A percentile compares a stretch with the other conserved stretches of the same genome.
Conservation (phyloP, 2,797 vertebrate genomes). For the Parauchenoglanis punctatus region DNA sequence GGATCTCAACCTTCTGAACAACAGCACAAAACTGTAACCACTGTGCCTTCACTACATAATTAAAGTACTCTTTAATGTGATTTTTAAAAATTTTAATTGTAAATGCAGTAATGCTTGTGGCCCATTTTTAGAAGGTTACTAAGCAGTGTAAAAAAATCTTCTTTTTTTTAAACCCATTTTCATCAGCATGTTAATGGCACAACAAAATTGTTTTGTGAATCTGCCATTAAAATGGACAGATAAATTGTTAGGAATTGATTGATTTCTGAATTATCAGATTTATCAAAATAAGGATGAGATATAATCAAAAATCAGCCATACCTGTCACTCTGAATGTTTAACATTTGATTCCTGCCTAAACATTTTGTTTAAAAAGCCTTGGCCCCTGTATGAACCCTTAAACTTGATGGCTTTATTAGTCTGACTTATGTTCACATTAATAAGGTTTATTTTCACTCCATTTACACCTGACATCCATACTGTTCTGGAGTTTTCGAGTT, state of each 20-base stretch:
- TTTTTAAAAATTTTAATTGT: neutral
- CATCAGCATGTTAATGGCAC: neutral
- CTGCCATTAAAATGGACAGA: neutral
- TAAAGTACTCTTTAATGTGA: neutral
- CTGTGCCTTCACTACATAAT: neutral
- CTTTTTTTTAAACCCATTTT: neutral
- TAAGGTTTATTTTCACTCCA: too few species aligned
- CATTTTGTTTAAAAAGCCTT: constrained; percentile 12
- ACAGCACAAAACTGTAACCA: neutral
- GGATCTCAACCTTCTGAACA: constrained; percentile 7
- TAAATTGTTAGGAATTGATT: neutral
- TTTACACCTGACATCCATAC: too few species aligned
- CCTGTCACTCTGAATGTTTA: neutral
- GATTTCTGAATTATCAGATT: neutral
- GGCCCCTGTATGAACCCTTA: neutral
- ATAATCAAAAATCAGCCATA: neutral
- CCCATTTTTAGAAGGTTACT: constrained; percentile 1
- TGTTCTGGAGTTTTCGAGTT: too few species aligned
- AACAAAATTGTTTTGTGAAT: neutral
- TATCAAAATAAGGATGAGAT: neutral
- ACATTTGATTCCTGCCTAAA: neutral
- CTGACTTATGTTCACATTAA: too few species aligned
- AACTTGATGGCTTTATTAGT: neutral
- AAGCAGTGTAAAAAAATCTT: neutral
- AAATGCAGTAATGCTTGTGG: neutral